A percentile compares a stretch with the other conserved stretches of the same genome.
Conservation (phyloP, 2,113 vertebrate species). For the Podilymbus podiceps region DNA sequence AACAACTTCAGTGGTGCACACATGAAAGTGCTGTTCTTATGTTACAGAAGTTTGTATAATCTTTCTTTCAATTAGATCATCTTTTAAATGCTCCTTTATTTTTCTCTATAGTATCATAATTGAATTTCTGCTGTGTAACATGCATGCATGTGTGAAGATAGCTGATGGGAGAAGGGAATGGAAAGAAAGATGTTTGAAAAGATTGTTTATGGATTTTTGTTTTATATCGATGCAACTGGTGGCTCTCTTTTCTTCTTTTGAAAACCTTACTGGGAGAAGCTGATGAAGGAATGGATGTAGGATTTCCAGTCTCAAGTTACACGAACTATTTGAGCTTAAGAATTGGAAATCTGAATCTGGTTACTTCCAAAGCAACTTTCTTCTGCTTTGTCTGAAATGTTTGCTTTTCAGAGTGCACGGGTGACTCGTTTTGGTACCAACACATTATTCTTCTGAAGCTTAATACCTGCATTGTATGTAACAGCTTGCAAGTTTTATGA, state of each 20-base stretch:
- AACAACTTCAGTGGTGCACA: background rate
- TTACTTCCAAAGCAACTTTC: background rate
- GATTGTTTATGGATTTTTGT: background rate
- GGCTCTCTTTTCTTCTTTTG: background rate
- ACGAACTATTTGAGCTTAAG: background rate
- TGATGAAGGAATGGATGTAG: background rate
- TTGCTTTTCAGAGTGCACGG: background rate
- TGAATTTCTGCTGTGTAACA: background rate
- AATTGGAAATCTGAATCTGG: background rate
- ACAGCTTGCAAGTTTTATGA: background rate
- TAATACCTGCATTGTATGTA: background rate
- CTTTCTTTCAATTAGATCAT: background rate
- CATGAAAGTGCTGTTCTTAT: background rate
- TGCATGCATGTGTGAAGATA: background rate
- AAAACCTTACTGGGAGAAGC: background rate
- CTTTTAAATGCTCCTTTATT: background rate
- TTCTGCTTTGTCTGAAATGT: background rate
- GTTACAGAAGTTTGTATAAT: background rate
- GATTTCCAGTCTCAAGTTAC: background rate
- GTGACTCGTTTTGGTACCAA: background rate
- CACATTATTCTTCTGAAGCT: background rate
- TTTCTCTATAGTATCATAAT: background rate
- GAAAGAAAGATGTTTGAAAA: background rate
- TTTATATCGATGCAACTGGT: background rate
- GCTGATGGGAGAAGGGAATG: background rate